Evolutionary conservation across 2,797 vertebrate species (phyloP), one percentile per base, ranked within the genome.

Genomic region (Orientallactaga sibirica): DNA sequence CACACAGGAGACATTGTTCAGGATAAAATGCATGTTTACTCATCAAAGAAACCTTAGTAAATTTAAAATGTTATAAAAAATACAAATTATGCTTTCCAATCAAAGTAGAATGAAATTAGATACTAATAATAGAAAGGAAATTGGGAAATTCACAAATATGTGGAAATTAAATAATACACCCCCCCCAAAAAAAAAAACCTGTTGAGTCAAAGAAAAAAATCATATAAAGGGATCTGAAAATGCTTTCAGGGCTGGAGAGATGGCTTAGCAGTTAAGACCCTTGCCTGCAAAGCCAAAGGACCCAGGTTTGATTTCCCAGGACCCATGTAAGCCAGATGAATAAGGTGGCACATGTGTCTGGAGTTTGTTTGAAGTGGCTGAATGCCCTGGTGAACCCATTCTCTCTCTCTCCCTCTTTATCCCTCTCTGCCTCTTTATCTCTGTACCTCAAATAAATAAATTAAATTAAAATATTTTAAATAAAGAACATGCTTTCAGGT

Each of bases 41-140:
- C 70, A 52, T 22, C 77, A 92, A 68, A 52, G 15, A 86, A 41
- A 74, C 3, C 24, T 86, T 25, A 62, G 22, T 78, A 77, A 62
- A 55, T 24, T 37, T 61, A 27, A 80, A 94, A 79, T 20, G 33
- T 52, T 37, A 92, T 41, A 64, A 90, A 82, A 79, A 90, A 66
- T 43, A 33, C 15, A 83, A 89, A 75, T 6, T 37, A 58, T 58
- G n/a, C 75, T 92, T 61, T 68, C 19, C 7, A 93, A 43, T 0
- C 20, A 67, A 24, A 66, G 37, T 52, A 48, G 52, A 52, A 92
- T 90, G 7, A 77, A 83, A 88, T 80, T 73, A 80, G 20, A 92
- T 90, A 87, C 33, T 37, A 62, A 79, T 76, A 66, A 41, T 14
- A 68, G 74, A 55, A 62, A 77, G 55, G 62, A 67, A 52, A 8